These are phyloP conservation scores for Drepana arcuata DNA, from an alignment of 1,140 invertebrate genomes.

Conservation along the genomic window DNA sequence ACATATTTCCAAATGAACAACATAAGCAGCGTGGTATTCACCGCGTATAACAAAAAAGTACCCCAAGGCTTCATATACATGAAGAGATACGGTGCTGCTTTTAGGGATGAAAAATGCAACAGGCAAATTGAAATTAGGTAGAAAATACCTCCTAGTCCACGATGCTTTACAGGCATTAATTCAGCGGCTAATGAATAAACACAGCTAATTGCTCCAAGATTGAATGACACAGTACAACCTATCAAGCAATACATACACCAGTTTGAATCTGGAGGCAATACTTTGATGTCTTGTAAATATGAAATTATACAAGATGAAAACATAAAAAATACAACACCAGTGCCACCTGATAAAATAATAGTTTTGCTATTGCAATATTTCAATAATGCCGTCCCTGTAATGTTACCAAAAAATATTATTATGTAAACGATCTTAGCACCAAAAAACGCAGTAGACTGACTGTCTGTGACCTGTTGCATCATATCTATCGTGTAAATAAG, in stretches of 20 bases:
- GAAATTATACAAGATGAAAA: neutral
- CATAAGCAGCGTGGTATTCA: constrained; percentile 1
- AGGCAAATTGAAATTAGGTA: constrained; percentile 5
- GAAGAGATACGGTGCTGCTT: constrained; percentile 9
- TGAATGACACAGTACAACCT: neutral
- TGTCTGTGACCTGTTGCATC: neutral
- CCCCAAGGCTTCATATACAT: constrained; percentile 4
- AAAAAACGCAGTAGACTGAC: neutral
- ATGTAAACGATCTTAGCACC: neutral
- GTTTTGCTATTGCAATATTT: constrained; percentile 5
- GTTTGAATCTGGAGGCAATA: neutral
- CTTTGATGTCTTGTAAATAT: constrained; percentile 1
- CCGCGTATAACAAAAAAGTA: constrained; percentile 7
- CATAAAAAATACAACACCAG: neutral
- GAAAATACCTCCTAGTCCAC: constrained; percentile 6
- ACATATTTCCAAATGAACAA: constrained; percentile 7
- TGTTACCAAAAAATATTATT: neutral
- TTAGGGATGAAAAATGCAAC: constrained; percentile 8
- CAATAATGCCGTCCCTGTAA: neutral
- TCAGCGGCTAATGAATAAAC: constrained; percentile 5
- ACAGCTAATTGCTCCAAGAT: constrained; percentile 3
- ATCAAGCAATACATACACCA: constrained; percentile 5
- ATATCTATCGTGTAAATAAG: constrained; percentile 1
- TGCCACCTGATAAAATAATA: constrained; percentile 3
- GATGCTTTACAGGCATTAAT: constrained; percentile 11